Evolutionary conservation across 2,797 vertebrate species (phyloP), one percentile per base, ranked within the genome.

Genomic region (Aquila chrysaetos): DNA sequence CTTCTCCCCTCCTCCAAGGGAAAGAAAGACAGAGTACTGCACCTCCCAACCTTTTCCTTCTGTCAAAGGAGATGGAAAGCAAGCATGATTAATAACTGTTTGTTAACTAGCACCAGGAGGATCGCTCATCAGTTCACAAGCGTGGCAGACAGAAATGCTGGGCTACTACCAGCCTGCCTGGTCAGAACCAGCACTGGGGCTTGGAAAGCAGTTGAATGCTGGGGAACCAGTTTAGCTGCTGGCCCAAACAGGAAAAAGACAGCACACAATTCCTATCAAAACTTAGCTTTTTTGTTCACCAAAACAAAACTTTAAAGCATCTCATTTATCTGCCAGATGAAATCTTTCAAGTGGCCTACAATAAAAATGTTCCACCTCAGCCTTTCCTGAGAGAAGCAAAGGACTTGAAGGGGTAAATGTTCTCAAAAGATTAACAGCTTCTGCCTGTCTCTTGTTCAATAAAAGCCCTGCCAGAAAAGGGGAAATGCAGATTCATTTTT

Each of bases 21-120:
- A 89, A 82, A 76, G 39, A n/a, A n/a, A 57, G 25, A 80, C 61
- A 31, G 33, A 89, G 16, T 8, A 5, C 31, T 44, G 70, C 74
- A 56, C 75, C 76, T 94, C 80, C 46, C 61, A 53, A 61, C 54
- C 88, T 94, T 67, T 61, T 44, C 18, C 60, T 73, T 48, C 74
- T 60, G 49, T 74, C 79, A 59, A 68, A 73, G 39, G 78, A 94
- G 48, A 18, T 10, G 20, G 48, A 89, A 94, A 95, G 78, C 23
- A 35, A 88, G 53, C 23, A 6, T 15, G 19, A 96, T 95, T 91
- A 97, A 95, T 90, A 95, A 83, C 39, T 31, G 16, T 72, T 70
- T n/a, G 64, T 63, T 88, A 90, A 94, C 46, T 20, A 88, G 76
- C 68, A 91, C 24, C 72, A 39, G 44, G 74, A 92, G 82, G 80